A percentile compares a stretch with the other conserved stretches of the same genome.
These are phyloP conservation scores for Pelusios castaneus DNA, from an alignment of 2,113 vertebrate species.

Conservation along the genomic window DNA sequence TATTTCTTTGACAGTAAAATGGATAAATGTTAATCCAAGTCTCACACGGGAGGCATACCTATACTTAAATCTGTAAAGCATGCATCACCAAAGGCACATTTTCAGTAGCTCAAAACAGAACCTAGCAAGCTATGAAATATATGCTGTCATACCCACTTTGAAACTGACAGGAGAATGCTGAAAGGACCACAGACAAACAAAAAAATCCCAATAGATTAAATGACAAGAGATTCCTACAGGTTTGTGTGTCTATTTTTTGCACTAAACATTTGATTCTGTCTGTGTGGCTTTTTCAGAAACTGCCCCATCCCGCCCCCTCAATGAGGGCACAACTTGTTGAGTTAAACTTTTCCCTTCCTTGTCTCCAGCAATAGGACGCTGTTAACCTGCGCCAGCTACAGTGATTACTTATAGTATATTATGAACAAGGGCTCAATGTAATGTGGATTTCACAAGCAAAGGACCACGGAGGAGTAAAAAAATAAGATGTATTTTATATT, in stretches of 20 bases:
- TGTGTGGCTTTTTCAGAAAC: neutral
- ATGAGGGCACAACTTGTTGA: neutral
- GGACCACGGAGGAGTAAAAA: neutral
- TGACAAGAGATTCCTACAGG: neutral
- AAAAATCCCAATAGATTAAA: neutral
- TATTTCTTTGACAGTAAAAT: neutral
- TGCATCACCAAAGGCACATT: neutral
- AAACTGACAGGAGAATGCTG: accelerated
- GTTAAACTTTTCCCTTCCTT: neutral
- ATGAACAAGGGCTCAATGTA: conserved; percentile 6
- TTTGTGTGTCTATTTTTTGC: neutral
- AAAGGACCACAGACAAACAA: neutral
- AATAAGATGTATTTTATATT: neutral
- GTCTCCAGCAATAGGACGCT: neutral
- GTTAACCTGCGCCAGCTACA: neutral
- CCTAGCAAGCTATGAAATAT: neutral
- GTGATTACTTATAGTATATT: neutral
- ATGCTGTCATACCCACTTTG: neutral
- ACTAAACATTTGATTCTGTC: neutral
- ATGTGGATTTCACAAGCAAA: conserved; percentile 15
- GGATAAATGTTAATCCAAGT: neutral
- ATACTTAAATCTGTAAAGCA: neutral
- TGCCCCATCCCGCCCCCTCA: too few species aligned
- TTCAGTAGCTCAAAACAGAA: neutral
- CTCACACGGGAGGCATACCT: accelerated